Evolutionary conservation across 2,888 invertebrate genomes (phyloP).

Genomic region (Diachrysia chrysitis): DNA sequence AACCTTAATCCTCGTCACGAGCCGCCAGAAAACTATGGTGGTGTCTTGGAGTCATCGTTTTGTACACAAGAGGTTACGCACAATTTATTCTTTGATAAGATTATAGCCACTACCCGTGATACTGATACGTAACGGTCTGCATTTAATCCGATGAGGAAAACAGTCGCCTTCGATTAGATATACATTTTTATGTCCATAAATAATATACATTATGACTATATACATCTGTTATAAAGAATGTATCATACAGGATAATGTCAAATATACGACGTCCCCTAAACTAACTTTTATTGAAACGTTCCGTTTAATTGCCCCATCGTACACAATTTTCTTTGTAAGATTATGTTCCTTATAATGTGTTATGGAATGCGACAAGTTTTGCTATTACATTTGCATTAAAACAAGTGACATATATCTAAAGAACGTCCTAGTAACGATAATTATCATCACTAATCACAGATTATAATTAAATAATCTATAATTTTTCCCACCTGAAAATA

Average conservation of each 20-base stretch:
- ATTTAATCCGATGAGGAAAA: not conserved
- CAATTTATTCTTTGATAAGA: not conserved
- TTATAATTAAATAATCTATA: not conserved
- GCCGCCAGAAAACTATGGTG: not conserved
- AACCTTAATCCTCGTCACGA: not conserved
- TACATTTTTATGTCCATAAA: not conserved
- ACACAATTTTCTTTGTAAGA: slow-evolving; percentile 45
- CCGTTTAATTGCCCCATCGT: slow-evolving; percentile 51
- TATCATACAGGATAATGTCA: not conserved
- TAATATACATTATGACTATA: not conserved
- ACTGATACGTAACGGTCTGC: not conserved
- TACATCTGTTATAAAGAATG: slow-evolving; percentile 5
- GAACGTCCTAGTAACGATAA: not conserved
- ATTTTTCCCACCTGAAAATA: not conserved
- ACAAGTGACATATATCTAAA: not conserved
- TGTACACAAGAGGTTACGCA: not conserved
- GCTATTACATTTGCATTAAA: slow-evolving; percentile 49
- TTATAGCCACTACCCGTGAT: not conserved
- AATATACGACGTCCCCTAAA: slow-evolving; percentile 13
- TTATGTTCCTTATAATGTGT: slow-evolving; percentile 34
- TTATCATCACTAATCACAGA: slow-evolving; percentile 4
- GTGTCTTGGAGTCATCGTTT: not conserved
- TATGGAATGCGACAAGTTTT: slow-evolving; percentile 46
- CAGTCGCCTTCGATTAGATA: not conserved
- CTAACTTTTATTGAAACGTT: slow-evolving; percentile 32